These are phyloP conservation scores for Schizopygopsis malacanthus DNA, from an alignment of 2,797 vertebrate species.

Conservation along the genomic window DNA sequence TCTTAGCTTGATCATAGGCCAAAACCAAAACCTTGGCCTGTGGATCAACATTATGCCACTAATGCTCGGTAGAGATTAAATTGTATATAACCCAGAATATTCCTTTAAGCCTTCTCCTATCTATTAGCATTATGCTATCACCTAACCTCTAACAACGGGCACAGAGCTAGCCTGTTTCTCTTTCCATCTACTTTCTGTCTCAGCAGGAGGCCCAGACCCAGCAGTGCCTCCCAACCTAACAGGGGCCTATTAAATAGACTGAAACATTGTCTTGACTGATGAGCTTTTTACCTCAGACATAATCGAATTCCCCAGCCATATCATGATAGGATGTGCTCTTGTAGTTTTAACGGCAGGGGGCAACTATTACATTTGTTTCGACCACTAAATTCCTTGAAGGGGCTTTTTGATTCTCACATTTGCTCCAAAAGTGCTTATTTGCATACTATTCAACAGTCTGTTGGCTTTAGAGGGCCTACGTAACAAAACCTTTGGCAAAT, in stretches of 20 bases:
- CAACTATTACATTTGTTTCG: slow-evolving; percentile 44
- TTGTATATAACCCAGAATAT: neutral
- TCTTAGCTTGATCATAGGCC: neutral
- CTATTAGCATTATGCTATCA: slow-evolving; percentile 42
- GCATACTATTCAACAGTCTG: slow-evolving; percentile 52
- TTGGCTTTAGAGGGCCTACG: slow-evolving; percentile 27
- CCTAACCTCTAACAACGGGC: neutral
- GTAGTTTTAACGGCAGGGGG: slow-evolving; percentile 40
- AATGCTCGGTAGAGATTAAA: neutral
- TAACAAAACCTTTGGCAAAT: slow-evolving; percentile 41
- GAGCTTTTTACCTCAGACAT: slow-evolving; percentile 63
- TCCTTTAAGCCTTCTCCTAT: neutral
- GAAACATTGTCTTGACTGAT: slow-evolving; percentile 62
- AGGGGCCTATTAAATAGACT: slow-evolving; percentile 57
- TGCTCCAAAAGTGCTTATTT: slow-evolving; percentile 54
- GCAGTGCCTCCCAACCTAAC: slow-evolving; percentile 19
- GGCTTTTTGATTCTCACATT: slow-evolving; percentile 15
- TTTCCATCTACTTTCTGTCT: slow-evolving; percentile 31
- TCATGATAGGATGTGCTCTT: slow-evolving; percentile 51
- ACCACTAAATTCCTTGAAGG: slow-evolving; percentile 45
- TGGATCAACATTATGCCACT: neutral
- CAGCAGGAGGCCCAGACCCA: slow-evolving; percentile 22
- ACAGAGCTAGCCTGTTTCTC: slow-evolving; percentile 24
- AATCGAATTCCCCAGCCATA: slow-evolving; percentile 60
- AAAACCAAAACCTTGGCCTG: neutral